phyloP scores from a whole-genome alignment of 2,113 vertebrate species.

The Recurvirostra avosetta region DNA sequence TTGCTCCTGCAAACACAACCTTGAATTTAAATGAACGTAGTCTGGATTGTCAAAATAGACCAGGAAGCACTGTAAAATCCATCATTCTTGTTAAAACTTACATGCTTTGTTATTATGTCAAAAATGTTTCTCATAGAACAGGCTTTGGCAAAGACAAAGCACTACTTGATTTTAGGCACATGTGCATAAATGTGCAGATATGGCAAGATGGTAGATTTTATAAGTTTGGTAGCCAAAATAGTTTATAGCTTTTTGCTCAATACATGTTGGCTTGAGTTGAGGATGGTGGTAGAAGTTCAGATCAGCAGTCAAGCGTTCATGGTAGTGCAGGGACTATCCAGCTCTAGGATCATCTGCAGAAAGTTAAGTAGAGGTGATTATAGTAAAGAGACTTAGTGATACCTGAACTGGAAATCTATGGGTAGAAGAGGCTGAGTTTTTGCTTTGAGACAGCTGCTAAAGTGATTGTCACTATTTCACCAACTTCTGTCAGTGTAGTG shows the following conservation, averaged over 20 bases:
- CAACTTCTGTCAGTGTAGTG: neutral
- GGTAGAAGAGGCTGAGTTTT: neutral
- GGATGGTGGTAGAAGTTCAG: neutral
- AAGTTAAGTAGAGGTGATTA: neutral
- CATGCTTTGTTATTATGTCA: neutral
- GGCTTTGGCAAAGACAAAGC: neutral
- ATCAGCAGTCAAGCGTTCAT: neutral
- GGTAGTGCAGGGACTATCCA: neutral
- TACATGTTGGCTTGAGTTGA: neutral
- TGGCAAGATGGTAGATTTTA: neutral
- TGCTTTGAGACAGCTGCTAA: neutral
- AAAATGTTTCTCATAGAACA: neutral
- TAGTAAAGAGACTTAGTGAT: neutral
- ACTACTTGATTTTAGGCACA: neutral
- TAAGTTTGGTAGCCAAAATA: neutral
- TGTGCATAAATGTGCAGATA: neutral
- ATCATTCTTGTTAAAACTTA: neutral
- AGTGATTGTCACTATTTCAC: neutral
- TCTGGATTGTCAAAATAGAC: neutral
- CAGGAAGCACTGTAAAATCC: neutral
- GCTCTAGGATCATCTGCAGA: neutral
- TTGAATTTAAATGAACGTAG: neutral
- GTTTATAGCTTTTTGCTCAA: neutral
- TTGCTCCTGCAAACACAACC: neutral
- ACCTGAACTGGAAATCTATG: neutral